Evolutionary conservation across 2,113 vertebrate species (phyloP).

Genomic region (Corynorhinus townsendii): DNA sequence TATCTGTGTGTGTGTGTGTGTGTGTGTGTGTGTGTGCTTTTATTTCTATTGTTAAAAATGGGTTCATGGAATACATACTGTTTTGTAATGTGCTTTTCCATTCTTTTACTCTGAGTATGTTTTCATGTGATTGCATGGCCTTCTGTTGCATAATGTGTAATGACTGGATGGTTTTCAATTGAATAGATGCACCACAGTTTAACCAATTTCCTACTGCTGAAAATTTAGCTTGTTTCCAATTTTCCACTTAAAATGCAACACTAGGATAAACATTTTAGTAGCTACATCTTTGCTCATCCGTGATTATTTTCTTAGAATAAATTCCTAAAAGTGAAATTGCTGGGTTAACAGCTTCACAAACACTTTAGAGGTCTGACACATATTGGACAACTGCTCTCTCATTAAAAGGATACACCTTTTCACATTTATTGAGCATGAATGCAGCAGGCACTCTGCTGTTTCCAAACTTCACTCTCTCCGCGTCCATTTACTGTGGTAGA

Average conservation of each 20-base stretch:
- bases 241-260: slow-evolving; percentile 39
- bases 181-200: background rate
- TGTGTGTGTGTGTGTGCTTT: background rate
- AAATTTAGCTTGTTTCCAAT: slow-evolving; percentile 29
- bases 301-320: slow-evolving; percentile 24
- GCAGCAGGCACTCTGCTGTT: background rate
- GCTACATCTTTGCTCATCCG: background rate
- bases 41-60: background rate
- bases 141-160: background rate
- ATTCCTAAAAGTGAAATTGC: background rate
- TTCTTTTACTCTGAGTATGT: background rate
- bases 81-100: background rate
- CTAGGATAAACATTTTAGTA: slow-evolving; percentile 13
- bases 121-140: background rate
- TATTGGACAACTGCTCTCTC: background rate
- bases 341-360: background rate
- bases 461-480: background rate
- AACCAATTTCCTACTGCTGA: slow-evolving; percentile 12
- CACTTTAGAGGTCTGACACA: background rate
- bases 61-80: background rate
- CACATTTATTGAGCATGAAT: background rate
- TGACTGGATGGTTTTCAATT: background rate
- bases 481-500: background rate
- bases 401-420: background rate
- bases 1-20: background rate